phyloP scores from a whole-genome alignment of 1,140 invertebrate genomes.

The Bombus soroeensis region DNA sequence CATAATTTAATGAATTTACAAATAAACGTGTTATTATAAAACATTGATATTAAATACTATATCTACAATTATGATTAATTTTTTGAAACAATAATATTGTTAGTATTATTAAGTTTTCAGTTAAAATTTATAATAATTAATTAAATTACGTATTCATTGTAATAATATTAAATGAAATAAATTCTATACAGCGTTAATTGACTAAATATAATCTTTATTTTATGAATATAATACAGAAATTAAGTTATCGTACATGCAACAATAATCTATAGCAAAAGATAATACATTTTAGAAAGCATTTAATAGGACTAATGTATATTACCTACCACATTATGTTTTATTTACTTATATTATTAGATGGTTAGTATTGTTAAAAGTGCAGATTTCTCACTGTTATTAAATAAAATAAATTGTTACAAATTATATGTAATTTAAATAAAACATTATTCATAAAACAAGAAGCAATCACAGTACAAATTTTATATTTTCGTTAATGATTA shows the following conservation, averaged over 20 bases:
- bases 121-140: not conserved
- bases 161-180: slow-evolving; percentile 20
- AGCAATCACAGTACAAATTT: slow-evolving; percentile 30
- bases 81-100: not conserved
- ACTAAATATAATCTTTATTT: slow-evolving; percentile 76
- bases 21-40: not conserved
- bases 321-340: slow-evolving; percentile 54
- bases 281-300: slow-evolving; percentile 64
- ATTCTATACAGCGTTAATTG: slow-evolving; percentile 55
- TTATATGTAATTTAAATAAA: slow-evolving; percentile 23
- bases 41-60: not conserved
- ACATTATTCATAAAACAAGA: slow-evolving; percentile 4
- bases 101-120: not conserved
- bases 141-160: not conserved
- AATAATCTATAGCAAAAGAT: slow-evolving; percentile 71
- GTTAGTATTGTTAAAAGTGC: slow-evolving; percentile 36
- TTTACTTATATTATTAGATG: slow-evolving; percentile 44
- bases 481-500: slow-evolving; percentile 9
- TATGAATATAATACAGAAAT: slow-evolving; percentile 74
- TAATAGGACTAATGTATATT: slow-evolving; percentile 51
- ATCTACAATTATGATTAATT: not conserved
- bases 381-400: slow-evolving; percentile 7
- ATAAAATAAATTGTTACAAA: slow-evolving; percentile 38
- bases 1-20: slow-evolving; percentile 56
- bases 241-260: slow-evolving; percentile 74